These are phyloP conservation scores for Aphis craccivora DNA, from an alignment of 1,140 invertebrate genomes.

Conservation along the genomic window DNA sequence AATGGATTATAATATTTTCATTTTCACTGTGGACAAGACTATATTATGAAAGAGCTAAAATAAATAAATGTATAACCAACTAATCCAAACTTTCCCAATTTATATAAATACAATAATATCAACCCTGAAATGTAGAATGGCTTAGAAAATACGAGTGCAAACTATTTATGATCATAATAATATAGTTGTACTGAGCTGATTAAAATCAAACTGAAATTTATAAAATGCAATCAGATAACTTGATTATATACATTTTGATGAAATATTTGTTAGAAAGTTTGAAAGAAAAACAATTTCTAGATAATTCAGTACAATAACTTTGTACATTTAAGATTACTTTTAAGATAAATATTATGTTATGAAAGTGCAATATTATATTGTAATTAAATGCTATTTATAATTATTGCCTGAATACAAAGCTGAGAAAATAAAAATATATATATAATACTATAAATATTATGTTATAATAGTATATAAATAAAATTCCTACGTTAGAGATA, in stretches of 20 bases:
- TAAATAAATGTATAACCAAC: background rate
- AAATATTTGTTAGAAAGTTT: slow-evolving; percentile 12
- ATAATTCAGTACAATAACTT: background rate
- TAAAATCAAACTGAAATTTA: slow-evolving; percentile 25
- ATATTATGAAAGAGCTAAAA: background rate
- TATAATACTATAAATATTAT: too few species aligned
- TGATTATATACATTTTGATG: background rate
- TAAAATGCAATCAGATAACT: background rate
- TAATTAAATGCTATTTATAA: background rate
- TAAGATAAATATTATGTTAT: slow-evolving; percentile 32
- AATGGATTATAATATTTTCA: background rate
- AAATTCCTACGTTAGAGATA: background rate
- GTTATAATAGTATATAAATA: background rate
- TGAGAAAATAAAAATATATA: background rate
- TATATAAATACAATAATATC: slow-evolving; percentile 2
- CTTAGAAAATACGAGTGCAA: background rate
- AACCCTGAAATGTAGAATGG: background rate
- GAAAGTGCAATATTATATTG: background rate
- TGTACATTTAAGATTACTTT: background rate
- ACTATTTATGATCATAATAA: background rate
- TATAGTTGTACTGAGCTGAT: background rate
- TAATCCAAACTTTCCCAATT: slow-evolving; percentile 24
- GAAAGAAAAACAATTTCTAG: slow-evolving; percentile 30
- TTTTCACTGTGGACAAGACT: background rate
- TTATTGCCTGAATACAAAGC: background rate